A percentile compares a stretch with the other conserved stretches of the same genome.
Evolutionary conservation across 2,113 vertebrate genomes (phyloP).

Genomic region (Amazona vittata): DNA sequence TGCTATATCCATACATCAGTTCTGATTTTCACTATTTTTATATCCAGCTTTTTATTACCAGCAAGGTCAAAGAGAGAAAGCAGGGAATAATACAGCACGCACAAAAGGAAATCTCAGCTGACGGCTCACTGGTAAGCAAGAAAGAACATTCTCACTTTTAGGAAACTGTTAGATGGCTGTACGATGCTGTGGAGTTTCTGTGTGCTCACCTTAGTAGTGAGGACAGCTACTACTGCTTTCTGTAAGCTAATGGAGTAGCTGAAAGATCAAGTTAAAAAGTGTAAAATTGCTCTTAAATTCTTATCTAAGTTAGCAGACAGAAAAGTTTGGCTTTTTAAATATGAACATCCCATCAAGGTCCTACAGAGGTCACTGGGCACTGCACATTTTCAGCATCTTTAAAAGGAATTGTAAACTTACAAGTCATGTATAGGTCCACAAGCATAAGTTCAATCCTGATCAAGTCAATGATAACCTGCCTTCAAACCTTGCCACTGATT

Average conservation of each 20-base stretch:
- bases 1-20: not conserved
- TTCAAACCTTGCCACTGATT: not conserved
- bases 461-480: not conserved
- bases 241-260: not conserved
- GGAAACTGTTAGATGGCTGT: not conserved
- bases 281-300: not conserved
- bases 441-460: not conserved
- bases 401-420: not conserved
- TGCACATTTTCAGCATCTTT: not conserved
- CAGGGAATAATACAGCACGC: not conserved
- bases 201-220: not conserved
- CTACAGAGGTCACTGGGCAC: not conserved
- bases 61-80: not conserved
- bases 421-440: not conserved
- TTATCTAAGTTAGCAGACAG: not conserved
- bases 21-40: not conserved
- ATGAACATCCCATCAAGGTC: not conserved
- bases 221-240: not conserved
- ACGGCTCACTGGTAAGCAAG: not conserved
- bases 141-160: not conserved
- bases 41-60: slow-evolving; percentile 2
- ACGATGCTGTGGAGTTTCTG: not conserved
- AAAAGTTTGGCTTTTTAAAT: not conserved
- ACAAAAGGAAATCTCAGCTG: not conserved
- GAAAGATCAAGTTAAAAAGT: not conserved